A percentile compares a stretch with the other conserved stretches of the same genome.
Conservation (phyloP, 2,888 invertebrate genomes). For the Drosophila phalerata region DNA sequence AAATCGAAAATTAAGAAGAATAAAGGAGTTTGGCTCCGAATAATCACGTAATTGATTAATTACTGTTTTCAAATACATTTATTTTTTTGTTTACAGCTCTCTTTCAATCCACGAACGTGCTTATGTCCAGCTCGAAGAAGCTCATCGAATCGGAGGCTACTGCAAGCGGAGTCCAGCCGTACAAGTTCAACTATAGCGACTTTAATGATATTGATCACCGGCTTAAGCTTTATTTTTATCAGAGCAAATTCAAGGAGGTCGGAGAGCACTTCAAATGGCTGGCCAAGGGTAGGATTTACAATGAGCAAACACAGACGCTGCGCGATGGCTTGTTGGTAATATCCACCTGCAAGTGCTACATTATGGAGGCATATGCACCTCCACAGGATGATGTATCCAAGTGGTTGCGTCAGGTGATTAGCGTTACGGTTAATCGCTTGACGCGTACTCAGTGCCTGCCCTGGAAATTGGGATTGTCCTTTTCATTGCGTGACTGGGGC, state of each 20-base stretch:
- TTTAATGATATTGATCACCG: slow-evolving; percentile 87
- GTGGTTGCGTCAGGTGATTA: slow-evolving; percentile 86
- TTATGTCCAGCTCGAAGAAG: slow-evolving; percentile 84
- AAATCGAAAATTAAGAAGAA: too few relatives aligned
- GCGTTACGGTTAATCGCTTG: slow-evolving; percentile 86
- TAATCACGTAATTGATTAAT: too few relatives aligned
- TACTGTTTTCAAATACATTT: not conserved
- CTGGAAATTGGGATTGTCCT: slow-evolving; percentile 87
- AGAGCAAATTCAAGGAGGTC: slow-evolving; percentile 87
- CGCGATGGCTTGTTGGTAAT: slow-evolving; percentile 86
- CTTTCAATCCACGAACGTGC: slow-evolving; percentile 86
- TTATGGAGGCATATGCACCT: slow-evolving; percentile 86
- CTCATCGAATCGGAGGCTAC: slow-evolving; percentile 70
- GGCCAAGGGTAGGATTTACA: slow-evolving; percentile 86
- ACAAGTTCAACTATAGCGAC: slow-evolving; percentile 87
- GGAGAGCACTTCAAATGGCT: slow-evolving; percentile 87
- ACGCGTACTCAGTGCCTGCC: slow-evolving; percentile 86
- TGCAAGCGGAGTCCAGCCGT: slow-evolving; percentile 67
- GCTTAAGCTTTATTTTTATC: slow-evolving; percentile 87
- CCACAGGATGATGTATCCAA: slow-evolving; percentile 87
- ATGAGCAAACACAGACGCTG: slow-evolving; percentile 83
- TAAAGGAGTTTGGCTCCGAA: too few relatives aligned
- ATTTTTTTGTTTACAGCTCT: slow-evolving; percentile 82
- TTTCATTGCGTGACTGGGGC: slow-evolving; percentile 85
- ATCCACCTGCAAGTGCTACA: slow-evolving; percentile 86